These are phyloP conservation scores for Onthophagus sagittarius DNA, from an alignment of 2,888 invertebrate genomes.

Conservation along the genomic window DNA sequence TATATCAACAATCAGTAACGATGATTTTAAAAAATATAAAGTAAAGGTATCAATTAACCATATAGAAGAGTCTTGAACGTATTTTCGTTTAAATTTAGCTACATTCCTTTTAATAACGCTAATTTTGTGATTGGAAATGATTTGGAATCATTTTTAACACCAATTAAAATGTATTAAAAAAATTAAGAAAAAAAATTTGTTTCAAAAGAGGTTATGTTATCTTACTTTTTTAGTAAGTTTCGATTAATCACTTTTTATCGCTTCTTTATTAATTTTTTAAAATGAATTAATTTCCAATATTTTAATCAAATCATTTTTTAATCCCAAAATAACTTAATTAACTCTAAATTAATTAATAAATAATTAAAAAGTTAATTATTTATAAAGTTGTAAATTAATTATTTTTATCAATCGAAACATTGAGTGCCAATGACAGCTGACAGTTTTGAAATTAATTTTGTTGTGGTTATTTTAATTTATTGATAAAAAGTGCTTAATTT, in stretches of 20 bases:
- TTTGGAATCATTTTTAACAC: neutral
- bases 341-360: too few relatives aligned
- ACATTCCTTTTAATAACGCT: neutral
- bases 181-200: neutral
- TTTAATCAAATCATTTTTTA: too few relatives aligned
- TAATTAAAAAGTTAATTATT: too few relatives aligned
- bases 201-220: too few relatives aligned
- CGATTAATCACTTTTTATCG: too few relatives aligned
- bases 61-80: conserved; percentile 38
- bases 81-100: neutral
- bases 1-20: conserved; percentile 89
- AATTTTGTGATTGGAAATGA: neutral
- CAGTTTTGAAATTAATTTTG: conserved; percentile 27
- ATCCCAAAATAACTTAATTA: too few relatives aligned
- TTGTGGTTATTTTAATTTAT: conserved; percentile 29
- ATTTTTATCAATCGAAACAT: too few relatives aligned
- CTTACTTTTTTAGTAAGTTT: too few relatives aligned
- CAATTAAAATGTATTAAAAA: neutral
- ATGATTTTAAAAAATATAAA: conserved; percentile 75
- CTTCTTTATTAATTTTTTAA: too few relatives aligned
- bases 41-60: conserved; percentile 86
- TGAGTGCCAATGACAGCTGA: too few relatives aligned
- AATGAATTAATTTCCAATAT: too few relatives aligned
- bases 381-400: too few relatives aligned
- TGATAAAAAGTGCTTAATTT: neutral